Evolutionary conservation across 2,888 invertebrate species (phyloP).

Genomic region (Callinectes sapidus): DNA sequence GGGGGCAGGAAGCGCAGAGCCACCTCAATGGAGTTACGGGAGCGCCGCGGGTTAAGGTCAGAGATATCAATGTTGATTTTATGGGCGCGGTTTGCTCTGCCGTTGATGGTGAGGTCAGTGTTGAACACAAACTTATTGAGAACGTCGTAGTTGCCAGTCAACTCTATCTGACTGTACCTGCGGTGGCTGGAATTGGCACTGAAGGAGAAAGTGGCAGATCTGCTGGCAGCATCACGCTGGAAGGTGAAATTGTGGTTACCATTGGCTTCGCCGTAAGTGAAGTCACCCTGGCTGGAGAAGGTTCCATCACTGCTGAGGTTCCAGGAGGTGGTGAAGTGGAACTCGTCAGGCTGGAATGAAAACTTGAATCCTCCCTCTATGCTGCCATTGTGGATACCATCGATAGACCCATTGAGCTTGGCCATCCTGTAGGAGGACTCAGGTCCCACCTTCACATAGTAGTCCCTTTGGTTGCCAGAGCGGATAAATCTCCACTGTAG

Average conservation of each 20-base stretch:
- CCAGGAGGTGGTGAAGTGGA: constrained; percentile 60
- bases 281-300: constrained; percentile 51
- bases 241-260: constrained; percentile 55
- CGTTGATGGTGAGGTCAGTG: background rate
- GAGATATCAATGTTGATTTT: constrained; percentile 60
- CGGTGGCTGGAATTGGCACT: constrained; percentile 57
- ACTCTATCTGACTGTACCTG: constrained; percentile 32
- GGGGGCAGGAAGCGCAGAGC: constrained; percentile 36
- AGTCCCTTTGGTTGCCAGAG: constrained; percentile 49
- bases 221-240: constrained; percentile 41
- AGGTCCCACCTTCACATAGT: constrained; percentile 64
- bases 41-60: constrained; percentile 49
- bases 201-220: constrained; percentile 42
- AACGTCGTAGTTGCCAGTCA: constrained; percentile 60
- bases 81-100: constrained; percentile 40
- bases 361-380: constrained; percentile 55
- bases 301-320: constrained; percentile 26
- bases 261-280: constrained; percentile 44
- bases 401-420: constrained; percentile 62
- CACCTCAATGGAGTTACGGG: constrained; percentile 57
- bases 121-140: constrained; percentile 48
- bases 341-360: constrained; percentile 42
- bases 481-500: constrained; percentile 57
- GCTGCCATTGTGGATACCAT: constrained; percentile 46
- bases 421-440: constrained; percentile 49